Percentiles rank a stretch among this genome's conserved stretches.
These are phyloP conservation scores for Drosophila arizonae DNA, from an alignment of 1,140 invertebrate genomes.

Conservation along the genomic window DNA sequence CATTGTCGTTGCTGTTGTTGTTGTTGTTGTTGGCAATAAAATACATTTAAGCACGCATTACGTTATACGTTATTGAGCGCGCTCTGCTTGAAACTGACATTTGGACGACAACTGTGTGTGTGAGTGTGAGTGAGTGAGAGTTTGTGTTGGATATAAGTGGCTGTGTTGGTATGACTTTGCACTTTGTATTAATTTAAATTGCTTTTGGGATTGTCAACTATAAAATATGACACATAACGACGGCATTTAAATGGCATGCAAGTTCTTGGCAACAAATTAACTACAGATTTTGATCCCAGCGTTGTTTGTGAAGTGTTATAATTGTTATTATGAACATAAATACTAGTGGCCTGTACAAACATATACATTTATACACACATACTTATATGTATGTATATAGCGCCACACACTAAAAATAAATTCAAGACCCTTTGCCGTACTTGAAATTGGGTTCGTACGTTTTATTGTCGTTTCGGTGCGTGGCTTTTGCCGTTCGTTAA, in stretches of 20 bases:
- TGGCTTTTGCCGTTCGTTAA: conserved; percentile 56
- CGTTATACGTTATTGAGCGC: conserved; percentile 73
- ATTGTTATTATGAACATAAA: conserved; percentile 16
- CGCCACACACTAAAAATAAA: conserved; percentile 9
- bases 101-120: conserved; percentile 47
- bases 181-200: conserved; percentile 78
- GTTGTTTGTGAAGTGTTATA: conserved; percentile 1
- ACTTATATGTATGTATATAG: background rate
- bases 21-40: conserved; percentile 68
- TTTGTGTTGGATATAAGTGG: background rate
- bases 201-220: conserved; percentile 70
- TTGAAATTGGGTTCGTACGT: conserved; percentile 16
- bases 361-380: background rate
- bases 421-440: conserved; percentile 6
- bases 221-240: conserved; percentile 57
- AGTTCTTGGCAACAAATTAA: conserved; percentile 58
- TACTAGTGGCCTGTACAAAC: background rate
- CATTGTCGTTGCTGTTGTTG: conserved; percentile 41
- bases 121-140: conserved; percentile 7
- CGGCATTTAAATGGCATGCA: conserved; percentile 56
- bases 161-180: conserved; percentile 51
- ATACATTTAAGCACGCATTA: conserved; percentile 79
- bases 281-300: conserved; percentile 33
- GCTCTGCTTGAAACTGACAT: conserved; percentile 70
- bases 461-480: conserved; percentile 38